Evolutionary conservation across 2,797 vertebrate species (phyloP).

Genomic region (Champsocephalus esox): DNA sequence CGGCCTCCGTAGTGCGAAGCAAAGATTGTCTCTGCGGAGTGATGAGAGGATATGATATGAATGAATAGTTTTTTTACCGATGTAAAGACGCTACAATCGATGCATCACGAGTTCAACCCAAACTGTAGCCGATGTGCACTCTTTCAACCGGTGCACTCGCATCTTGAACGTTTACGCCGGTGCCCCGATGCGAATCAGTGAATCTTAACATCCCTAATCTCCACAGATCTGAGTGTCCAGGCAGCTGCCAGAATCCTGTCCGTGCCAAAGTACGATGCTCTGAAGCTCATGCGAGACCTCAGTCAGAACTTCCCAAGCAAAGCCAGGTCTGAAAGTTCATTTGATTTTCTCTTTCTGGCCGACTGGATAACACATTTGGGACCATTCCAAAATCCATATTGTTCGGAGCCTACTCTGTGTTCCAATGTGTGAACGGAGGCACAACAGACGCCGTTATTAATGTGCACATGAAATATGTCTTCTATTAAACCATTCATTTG

Average conservation of each 20-base stretch:
- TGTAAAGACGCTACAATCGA: too few relatives aligned
- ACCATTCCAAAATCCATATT: conserved; percentile 37
- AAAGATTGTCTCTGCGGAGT: too few relatives aligned
- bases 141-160: too few relatives aligned
- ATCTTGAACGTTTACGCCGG: too few relatives aligned
- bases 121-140: too few relatives aligned
- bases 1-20: too few relatives aligned
- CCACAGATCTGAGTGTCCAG: conserved; percentile 95
- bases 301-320: conserved; percentile 97
- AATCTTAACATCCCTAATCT: too few relatives aligned
- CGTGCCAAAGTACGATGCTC: conserved; percentile 89
- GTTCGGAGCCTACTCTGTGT: conserved; percentile 20
- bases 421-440: conserved; percentile 34
- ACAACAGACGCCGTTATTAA: conserved; percentile 36
- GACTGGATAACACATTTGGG: conserved; percentile 19
- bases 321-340: conserved; percentile 89
- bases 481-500: conserved; percentile 49
- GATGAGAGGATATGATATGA: too few relatives aligned
- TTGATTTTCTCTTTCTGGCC: conserved; percentile 36
- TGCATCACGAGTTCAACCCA: too few relatives aligned
- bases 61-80: too few relatives aligned
- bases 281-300: conserved; percentile 94
- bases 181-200: too few relatives aligned
- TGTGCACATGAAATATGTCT: conserved; percentile 36
- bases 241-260: conserved; percentile 92